These are phyloP conservation scores for Ceratosolen solmsi DNA, from an alignment of 1,140 invertebrate species.

Conservation along the genomic window DNA sequence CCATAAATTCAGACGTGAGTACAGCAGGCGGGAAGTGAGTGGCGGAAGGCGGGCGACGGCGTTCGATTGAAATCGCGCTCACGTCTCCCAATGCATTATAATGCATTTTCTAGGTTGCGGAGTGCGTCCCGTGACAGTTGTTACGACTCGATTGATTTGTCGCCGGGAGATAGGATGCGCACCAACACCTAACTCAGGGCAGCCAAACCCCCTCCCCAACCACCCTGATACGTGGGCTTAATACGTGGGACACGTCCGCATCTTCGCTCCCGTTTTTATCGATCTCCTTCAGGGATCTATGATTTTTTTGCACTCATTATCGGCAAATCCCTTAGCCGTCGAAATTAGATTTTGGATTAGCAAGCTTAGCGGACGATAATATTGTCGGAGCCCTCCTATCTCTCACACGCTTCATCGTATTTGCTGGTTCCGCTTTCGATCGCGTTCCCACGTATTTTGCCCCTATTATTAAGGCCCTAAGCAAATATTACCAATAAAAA, in stretches of 20 bases:
- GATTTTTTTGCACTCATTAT: constrained; percentile 21
- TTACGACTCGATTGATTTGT: constrained; percentile 62
- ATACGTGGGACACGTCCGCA: not conserved
- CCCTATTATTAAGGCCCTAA: no score
- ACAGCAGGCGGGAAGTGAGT: not conserved
- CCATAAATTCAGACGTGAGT: constrained; percentile 56
- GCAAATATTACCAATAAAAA: no score
- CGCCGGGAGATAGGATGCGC: constrained; percentile 31
- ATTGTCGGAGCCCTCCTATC: no score
- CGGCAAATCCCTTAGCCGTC: no score
- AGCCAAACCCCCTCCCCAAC: not conserved
- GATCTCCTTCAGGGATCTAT: no score
- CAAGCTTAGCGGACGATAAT: no score
- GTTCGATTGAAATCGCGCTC: constrained; percentile 60
- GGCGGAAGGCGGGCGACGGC: not conserved
- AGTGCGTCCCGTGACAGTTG: constrained; percentile 55
- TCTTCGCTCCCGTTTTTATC: constrained; percentile 16
- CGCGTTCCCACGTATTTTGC: no score
- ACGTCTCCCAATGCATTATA: constrained; percentile 61
- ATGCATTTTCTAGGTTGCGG: constrained; percentile 60
- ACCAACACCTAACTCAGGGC: not conserved
- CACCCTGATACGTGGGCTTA: not conserved
- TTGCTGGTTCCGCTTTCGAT: no score
- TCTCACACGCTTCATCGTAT: no score
- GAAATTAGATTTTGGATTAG: no score